These are phyloP conservation scores for Chamaea fasciata DNA, from an alignment of 2,113 vertebrate species.

Conservation along the genomic window DNA sequence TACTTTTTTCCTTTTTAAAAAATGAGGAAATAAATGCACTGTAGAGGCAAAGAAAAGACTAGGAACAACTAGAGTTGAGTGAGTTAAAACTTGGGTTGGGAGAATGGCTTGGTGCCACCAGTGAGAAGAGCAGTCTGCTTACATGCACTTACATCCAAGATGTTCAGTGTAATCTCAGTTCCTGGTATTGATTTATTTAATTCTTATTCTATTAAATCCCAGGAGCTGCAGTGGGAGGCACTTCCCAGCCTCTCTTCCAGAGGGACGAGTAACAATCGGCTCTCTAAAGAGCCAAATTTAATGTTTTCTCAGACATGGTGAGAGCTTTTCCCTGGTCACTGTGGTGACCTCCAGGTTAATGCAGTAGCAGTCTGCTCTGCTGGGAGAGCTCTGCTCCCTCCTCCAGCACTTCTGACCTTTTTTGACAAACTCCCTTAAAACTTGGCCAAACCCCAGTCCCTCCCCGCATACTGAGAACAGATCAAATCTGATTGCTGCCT, in stretches of 20 bases:
- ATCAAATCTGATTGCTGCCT: conserved; percentile 42
- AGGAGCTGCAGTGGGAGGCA: not conserved
- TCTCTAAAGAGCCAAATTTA: not conserved
- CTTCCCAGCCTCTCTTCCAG: not conserved
- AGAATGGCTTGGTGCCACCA: not conserved
- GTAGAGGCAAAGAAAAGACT: not conserved
- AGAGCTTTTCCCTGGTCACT: not conserved
- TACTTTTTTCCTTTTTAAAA: not conserved
- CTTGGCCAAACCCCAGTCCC: not conserved
- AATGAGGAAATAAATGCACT: not conserved
- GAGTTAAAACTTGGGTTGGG: not conserved
- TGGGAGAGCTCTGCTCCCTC: not conserved
- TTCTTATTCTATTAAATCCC: not conserved
- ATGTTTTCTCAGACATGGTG: not conserved
- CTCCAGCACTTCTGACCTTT: not conserved
- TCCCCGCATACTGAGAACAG: not conserved
- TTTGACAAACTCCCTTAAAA: not conserved
- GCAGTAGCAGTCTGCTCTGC: not conserved
- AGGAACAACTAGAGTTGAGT: not conserved
- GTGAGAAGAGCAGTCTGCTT: not conserved
- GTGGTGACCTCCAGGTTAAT: not conserved
- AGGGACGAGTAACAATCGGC: not conserved
- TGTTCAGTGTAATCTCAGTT: not conserved
- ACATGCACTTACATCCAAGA: not conserved
- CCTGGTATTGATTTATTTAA: not conserved